Conservation (phyloP, 2,888 invertebrate genomes). For the Perithous albicinctus region DNA sequence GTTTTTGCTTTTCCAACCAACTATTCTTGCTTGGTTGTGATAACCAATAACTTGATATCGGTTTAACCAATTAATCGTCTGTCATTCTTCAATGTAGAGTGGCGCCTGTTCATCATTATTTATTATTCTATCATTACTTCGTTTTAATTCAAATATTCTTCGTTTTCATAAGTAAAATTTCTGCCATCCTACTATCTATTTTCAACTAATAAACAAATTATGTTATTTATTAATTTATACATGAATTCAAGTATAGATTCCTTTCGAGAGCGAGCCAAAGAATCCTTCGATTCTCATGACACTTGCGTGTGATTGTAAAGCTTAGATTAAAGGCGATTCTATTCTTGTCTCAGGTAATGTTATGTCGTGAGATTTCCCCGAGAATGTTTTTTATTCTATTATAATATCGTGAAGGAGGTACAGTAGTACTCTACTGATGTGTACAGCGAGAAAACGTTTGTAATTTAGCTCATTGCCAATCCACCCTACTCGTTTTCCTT, state of each 20-base stretch:
- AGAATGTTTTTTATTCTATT: background rate
- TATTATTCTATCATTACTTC: too few relatives aligned
- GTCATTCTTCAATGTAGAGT: too few relatives aligned
- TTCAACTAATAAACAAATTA: too few relatives aligned
- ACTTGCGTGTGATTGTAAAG: background rate
- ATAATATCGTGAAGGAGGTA: background rate
- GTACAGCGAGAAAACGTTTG: conserved; percentile 37
- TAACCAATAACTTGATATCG: too few relatives aligned
- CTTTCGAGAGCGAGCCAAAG: background rate
- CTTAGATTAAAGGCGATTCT: background rate
- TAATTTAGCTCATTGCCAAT: conserved; percentile 51
- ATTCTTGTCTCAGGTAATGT: conserved; percentile 20
- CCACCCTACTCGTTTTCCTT: conserved; percentile 27
- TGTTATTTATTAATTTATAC: too few relatives aligned
- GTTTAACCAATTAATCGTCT: too few relatives aligned
- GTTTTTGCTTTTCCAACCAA: too few relatives aligned
- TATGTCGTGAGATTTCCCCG: conserved; percentile 36
- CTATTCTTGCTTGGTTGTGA: too few relatives aligned
- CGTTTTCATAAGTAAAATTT: too few relatives aligned
- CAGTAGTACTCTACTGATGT: background rate
- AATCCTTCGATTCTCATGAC: conserved; percentile 19
- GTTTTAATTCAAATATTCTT: too few relatives aligned
- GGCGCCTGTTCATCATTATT: too few relatives aligned
- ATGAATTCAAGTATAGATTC: background rate
- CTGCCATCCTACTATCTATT: too few relatives aligned